Evolutionary conservation across 2,113 vertebrate genomes (phyloP), one percentile per base, ranked within the genome.

Genomic region (Himantopus leucocephalus): DNA sequence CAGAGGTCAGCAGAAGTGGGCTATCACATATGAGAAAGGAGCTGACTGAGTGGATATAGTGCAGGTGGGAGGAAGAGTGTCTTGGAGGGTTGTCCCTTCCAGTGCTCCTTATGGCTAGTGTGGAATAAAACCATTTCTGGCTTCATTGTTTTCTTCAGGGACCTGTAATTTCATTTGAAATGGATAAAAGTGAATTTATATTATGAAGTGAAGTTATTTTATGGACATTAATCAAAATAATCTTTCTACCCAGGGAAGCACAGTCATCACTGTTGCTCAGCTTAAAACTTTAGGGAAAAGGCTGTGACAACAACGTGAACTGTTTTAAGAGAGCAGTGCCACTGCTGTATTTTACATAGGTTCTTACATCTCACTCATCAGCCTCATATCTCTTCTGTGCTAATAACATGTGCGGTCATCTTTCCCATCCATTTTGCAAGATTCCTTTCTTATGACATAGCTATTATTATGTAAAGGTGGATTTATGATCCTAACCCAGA

Each of bases 121-220:
- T 76, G 55, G 45, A 87, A 15, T 79, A 82, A 83, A 94, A 87
- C 41, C 30, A 66, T 62, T 87, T 88, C 71, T 96, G 70, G 58
- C 66, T 91, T 87, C 20, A 37, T 45, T 72, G 12, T 72, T 94
- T 93, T 92, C 63, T 94, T 92, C 94, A 93, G 92, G 90, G 75
- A 90, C 37, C 29, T 88, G 27, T 81, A 56, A 87, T 47, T 82
- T 91, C 29, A 35, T 95, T 90, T 79, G 26, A 96, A 92, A 79
- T 47, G 0, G 45, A 66, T 74, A 15, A 75, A 94, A 72, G 35
- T 53, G 48, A 92, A 73, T 96, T 50, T 50, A 50, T 50, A 50
- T 50, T 50, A 50, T 50, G 48, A 50, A 50, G 48, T 50, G 48
- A 66, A 92, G 71, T 62, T 59, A 23, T 66, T 41, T 85, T 60